Percentiles rank a stretch among this genome's conserved stretches.
These are phyloP conservation scores for Tragelaphus imberbis DNA, from an alignment of 2,113 vertebrate species.

Conservation along the genomic window DNA sequence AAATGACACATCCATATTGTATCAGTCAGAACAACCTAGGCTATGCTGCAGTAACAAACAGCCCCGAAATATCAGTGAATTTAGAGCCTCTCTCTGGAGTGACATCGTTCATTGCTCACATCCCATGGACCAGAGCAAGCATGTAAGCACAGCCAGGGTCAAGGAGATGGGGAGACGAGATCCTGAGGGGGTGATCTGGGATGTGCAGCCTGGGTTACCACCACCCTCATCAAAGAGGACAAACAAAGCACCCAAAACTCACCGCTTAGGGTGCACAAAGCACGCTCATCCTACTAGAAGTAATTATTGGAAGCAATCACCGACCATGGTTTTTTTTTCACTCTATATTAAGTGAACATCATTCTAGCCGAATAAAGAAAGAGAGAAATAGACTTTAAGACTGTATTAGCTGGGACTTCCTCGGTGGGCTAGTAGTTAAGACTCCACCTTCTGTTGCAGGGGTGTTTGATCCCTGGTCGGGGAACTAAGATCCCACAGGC, in stretches of 20 bases:
- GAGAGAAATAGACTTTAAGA: not conserved
- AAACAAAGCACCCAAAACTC: not conserved
- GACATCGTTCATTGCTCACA: not conserved
- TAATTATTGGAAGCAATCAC: no score
- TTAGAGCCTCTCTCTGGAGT: not conserved
- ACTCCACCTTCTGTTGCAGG: not conserved
- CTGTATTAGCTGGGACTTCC: not conserved
- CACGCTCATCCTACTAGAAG: no score
- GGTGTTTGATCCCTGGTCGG: not conserved
- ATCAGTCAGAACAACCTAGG: not conserved
- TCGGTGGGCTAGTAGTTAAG: not conserved
- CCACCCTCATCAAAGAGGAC: not conserved
- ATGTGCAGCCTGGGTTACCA: rapidly evolving
- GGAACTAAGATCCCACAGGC: not conserved
- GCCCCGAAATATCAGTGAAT: not conserved
- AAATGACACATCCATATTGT: not conserved
- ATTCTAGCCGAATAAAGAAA: not conserved
- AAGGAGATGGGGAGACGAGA: rapidly evolving
- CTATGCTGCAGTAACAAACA: not conserved
- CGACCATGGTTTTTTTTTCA: no score
- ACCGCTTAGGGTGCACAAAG: rapidly evolving
- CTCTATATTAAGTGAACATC: no score
- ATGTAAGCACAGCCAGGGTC: rapidly evolving
- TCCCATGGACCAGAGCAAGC: not conserved
- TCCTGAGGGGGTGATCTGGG: not conserved